These are phyloP conservation scores for Coelinius sp. DNA, from an alignment of 2,888 invertebrate species.

Conservation along the genomic window DNA sequence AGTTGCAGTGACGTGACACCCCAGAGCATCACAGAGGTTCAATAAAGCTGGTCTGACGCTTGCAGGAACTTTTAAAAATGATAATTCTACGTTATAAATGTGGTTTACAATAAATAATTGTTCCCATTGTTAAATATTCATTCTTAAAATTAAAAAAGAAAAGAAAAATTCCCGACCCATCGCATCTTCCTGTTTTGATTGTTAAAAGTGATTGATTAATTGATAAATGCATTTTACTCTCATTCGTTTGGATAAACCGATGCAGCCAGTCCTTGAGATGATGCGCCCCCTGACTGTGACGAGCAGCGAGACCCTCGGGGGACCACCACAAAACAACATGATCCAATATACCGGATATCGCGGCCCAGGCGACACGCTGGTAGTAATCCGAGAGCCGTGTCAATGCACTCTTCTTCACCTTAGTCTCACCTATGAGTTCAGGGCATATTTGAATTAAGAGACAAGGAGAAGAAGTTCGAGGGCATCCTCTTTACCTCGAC, in stretches of 20 bases:
- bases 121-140: too few relatives aligned
- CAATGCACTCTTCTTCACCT: constrained; percentile 75
- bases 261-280: constrained; percentile 65
- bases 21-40: constrained; percentile 83
- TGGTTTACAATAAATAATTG: too few relatives aligned
- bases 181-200: too few relatives aligned
- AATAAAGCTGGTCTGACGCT: constrained; percentile 80
- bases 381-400: constrained; percentile 80
- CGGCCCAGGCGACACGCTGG: constrained; percentile 84
- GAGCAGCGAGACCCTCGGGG: constrained; percentile 79
- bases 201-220: constrained; percentile 18
- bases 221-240: constrained; percentile 47
- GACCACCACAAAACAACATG: constrained; percentile 91
- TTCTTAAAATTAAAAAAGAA: too few relatives aligned
- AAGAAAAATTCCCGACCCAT: too few relatives aligned
- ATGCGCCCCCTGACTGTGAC: constrained; percentile 67
- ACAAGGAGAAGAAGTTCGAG: not conserved
- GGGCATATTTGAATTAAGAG: constrained; percentile 5
- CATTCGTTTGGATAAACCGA: constrained; percentile 58
- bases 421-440: constrained; percentile 72
- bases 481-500: constrained; percentile 66
- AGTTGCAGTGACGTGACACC: constrained; percentile 84
- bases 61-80: constrained; percentile 73
- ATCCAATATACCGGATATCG: constrained; percentile 84
- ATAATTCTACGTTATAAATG: not conserved